Base-by-base conservation (phyloP, 2,113 vertebrate species). In the Atherinomorus stipes region DNA sequence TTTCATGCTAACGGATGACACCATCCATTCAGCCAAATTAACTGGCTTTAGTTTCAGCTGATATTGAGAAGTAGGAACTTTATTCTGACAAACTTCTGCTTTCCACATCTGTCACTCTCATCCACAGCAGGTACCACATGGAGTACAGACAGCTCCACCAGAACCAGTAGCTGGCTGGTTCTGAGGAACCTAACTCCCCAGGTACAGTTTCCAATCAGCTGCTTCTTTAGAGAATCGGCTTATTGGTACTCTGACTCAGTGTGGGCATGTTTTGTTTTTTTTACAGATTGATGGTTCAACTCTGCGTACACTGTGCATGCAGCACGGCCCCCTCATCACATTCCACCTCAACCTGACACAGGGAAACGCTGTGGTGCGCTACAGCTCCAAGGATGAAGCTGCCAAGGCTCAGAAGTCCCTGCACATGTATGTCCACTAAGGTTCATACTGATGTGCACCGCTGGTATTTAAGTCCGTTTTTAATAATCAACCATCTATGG, bases 291-390 rank as follows among this genome's bases (percentile, higher is more conserved):
- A 99, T 60, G 97, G 97, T 25, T 99, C 96, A 1, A 99, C 97
- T 2, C 94, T 99, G 93, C 94, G 97, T 85, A 99, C 97, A 0
- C 94, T 99, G 92, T 99, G 97, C 85, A 92, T 99, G 95, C 97
- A 99, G 75, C 97, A 99, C 15, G 97, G 97, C 69, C 97, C 97
- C 63, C 96, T 99, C 63, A 92, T 96, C 92, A 99, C 97, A 89
- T 99, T 99, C 96, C 97, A 99, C 93, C 94, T 99, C 93, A 99
- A 97, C 92, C 94, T 99, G 93, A 97, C 96, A 0, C 97, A 99
- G 91, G 97, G 97, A 90, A 98, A 96, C 40, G 97, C 97, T 53
- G 95, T 98, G 88, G 96, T 99, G 90, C 96, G 97, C 85, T 99
- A 99, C 93, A 98, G 96, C 91, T 98, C 96, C 90, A 96, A 97